Evolutionary conservation across 2,113 vertebrate genomes (phyloP).

Genomic region (Tiliqua scincoides): DNA sequence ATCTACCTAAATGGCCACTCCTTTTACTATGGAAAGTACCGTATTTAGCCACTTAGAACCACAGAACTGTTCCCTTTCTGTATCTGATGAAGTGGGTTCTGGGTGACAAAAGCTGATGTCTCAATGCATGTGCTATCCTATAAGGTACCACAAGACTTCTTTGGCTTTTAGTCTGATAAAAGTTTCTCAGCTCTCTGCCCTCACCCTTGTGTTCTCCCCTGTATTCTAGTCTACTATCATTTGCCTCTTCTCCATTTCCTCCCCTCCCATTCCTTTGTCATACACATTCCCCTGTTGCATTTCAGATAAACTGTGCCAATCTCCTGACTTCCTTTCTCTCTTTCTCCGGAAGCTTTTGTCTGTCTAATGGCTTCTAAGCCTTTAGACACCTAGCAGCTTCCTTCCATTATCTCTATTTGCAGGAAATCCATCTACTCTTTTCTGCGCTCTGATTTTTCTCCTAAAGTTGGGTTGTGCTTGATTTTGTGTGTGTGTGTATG

Average conservation of each 20-base stretch:
- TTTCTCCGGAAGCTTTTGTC: not conserved
- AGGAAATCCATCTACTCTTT: not conserved
- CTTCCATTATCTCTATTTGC: not conserved
- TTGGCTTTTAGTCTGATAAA: not conserved
- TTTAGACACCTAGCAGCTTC: not conserved
- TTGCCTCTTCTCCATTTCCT: not conserved
- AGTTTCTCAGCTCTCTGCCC: too few relatives aligned
- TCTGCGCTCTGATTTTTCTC: not conserved
- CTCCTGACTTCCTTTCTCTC: not conserved
- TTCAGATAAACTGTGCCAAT: not conserved
- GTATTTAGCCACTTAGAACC: not conserved
- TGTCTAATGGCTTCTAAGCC: constrained; percentile 11
- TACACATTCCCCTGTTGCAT: not conserved
- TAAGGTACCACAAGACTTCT: not conserved
- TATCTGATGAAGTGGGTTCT: not conserved
- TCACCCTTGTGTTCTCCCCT: not conserved
- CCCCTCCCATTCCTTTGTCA: not conserved
- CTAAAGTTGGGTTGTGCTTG: not conserved
- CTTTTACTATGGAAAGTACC: not conserved
- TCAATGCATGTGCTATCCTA: not conserved
- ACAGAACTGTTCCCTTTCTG: not conserved
- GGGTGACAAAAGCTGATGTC: not conserved
- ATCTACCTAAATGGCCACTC: not conserved
- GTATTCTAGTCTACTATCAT: not conserved
- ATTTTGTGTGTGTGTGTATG: not conserved